Evolutionary conservation across 2,888 invertebrate genomes (phyloP).

Genomic region (Callyntrura sp.): DNA sequence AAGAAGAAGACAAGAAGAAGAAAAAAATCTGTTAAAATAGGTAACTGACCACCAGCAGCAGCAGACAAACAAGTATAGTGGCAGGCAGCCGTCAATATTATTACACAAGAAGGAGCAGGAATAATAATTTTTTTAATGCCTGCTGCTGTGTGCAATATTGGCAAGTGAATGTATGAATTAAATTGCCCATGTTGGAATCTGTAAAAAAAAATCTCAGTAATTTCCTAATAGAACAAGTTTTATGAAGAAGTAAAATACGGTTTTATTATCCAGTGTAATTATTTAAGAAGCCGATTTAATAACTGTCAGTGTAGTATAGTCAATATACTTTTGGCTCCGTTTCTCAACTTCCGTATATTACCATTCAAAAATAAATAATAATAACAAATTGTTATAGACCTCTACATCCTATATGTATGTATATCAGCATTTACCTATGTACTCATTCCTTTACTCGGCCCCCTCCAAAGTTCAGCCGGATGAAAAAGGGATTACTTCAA

Average conservation of each 20-base stretch:
- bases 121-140: not conserved
- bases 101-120: not conserved
- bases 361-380: not conserved
- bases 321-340: constrained; percentile 39
- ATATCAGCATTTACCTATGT: not conserved
- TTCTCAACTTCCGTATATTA: constrained; percentile 63
- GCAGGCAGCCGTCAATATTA: constrained; percentile 10
- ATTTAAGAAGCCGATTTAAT: constrained; percentile 70
- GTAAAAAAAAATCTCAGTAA: not conserved
- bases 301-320: constrained; percentile 60
- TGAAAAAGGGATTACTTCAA: constrained; percentile 15
- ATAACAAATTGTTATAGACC: not conserved
- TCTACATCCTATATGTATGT: not conserved
- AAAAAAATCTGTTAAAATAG: constrained; percentile 37
- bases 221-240: constrained; percentile 44
- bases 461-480: not conserved
- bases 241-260: not conserved
- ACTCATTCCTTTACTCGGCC: constrained; percentile 10
- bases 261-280: constrained; percentile 62
- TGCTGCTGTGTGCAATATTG: not conserved
- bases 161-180: constrained; percentile 36
- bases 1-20: not conserved
- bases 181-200: not conserved
- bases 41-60: constrained; percentile 1
- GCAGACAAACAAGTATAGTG: not conserved